Conservation (phyloP, 2,113 vertebrate genomes). For the Mus spicilegus region DNA sequence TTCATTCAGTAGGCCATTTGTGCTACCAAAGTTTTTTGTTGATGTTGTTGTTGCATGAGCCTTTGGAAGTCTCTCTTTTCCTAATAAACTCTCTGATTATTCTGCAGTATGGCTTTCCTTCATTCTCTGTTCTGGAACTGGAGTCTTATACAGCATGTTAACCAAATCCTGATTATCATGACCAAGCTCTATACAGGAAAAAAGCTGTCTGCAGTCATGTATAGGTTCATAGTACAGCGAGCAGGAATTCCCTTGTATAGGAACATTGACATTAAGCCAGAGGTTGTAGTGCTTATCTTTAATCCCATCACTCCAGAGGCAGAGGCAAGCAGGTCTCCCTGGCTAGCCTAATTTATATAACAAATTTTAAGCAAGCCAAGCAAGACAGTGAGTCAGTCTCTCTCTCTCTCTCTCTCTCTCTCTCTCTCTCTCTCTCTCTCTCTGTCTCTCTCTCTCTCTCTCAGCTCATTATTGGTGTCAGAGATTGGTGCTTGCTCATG, state of each 20-base stretch:
- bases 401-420: too few species aligned
- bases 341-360: not conserved
- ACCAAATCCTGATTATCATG: not conserved
- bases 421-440: too few species aligned
- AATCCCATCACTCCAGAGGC: not conserved
- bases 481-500: too few species aligned
- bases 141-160: not conserved
- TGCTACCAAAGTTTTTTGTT: not conserved
- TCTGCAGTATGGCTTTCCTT: not conserved
- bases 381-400: not conserved
- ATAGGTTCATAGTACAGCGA: constrained; percentile 1
- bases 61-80: not conserved
- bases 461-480: too few species aligned
- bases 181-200: constrained; percentile 10
- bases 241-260: constrained; percentile 52
- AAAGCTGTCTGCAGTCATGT: not conserved
- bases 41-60: not conserved
- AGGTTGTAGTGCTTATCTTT: not conserved
- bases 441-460: too few species aligned
- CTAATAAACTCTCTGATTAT: not conserved
- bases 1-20: not conserved
- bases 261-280: constrained; percentile 41
- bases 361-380: not conserved
- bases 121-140: not conserved
- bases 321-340: not conserved